Base-by-base conservation (phyloP, 2,797 vertebrate genomes). In the Ctenopoma kingsleyae region DNA sequence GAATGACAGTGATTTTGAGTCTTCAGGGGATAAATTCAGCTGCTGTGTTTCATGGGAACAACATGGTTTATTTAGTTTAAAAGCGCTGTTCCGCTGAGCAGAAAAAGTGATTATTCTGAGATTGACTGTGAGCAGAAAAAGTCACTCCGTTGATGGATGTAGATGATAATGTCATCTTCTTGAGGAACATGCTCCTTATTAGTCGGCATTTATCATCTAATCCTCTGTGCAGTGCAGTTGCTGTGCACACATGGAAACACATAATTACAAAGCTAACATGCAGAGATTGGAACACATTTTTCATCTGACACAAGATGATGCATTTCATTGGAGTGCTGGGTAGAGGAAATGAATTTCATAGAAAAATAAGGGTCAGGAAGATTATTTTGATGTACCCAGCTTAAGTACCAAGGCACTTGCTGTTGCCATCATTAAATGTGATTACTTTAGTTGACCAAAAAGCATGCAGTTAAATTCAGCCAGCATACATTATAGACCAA, bases 281-380 rank as follows among this genome's bases (percentile, higher is more conserved):
- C 30, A 22, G 66, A 65, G 50, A 54, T 12, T 1, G 56, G 35
- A 66, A 50, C 32, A 54, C 40, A 63, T 76, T 80, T 64, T 67
- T 69, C 64, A 70, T 71, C 30, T 44, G 52, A 36, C 19, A 12
- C 27, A 60, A 43, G 51, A 71, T 43, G 60, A 62, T n/a, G 70
- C 0, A 8, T 51, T 71, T 61, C 3, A 46, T 4, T 25, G 30
- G 23, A 67, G 13, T 66, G 27, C 71, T 17, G 25, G 41, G 79
- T 49, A 57, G 46, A 73, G 76, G 23, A 81, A 83, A 85, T 81
- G 0, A 15, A 74, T 81, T 87, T 87, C 64, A 53, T 0, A 48
- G 83, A 71, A 83, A 82, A 75, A 48, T 8, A 58, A 48, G 6
- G 61, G 70, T 60, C 59, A 17, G 2, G 1, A 19, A 54, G 70